phyloP scores from a whole-genome alignment of 2,888 invertebrate species.

The Eupithecia subfuscata region DNA sequence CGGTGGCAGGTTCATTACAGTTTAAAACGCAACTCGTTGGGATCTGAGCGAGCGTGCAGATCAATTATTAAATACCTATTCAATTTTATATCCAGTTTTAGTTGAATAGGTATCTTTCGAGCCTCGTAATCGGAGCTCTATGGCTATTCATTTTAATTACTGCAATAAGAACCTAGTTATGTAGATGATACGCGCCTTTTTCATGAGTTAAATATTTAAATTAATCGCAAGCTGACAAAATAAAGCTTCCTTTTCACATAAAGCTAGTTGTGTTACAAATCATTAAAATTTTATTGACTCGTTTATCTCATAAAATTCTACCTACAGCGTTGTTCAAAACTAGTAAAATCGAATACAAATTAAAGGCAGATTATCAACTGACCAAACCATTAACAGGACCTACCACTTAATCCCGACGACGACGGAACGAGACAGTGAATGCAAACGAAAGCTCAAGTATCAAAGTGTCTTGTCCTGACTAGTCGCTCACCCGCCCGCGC shows the following conservation, averaged over 20 bases:
- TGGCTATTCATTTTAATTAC: conserved; percentile 5
- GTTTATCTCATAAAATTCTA: conserved; percentile 12
- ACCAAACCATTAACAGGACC: neutral
- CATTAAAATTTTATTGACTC: conserved; percentile 3
- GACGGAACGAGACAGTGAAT: too few species aligned
- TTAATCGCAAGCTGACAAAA: conserved; percentile 13
- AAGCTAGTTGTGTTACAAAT: conserved; percentile 8
- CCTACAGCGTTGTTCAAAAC: conserved; percentile 6
- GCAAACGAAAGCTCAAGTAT: conserved; percentile 52
- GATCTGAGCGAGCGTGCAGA: neutral
- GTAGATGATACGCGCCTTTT: neutral
- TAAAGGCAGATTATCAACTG: neutral
- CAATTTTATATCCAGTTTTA: neutral
- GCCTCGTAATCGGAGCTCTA: conserved; percentile 1
- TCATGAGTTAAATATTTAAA: conserved; percentile 8
- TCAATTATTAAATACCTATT: neutral
- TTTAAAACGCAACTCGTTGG: neutral
- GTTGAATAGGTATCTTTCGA: neutral
- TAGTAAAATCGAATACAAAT: neutral
- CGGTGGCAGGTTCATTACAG: neutral
- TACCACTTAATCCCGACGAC: neutral
- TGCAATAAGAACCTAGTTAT: neutral
- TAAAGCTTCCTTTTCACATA: neutral
- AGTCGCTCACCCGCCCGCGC: conserved; percentile 59
- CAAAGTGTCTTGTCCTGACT: conserved; percentile 58